These are phyloP conservation scores for Glossophaga mutica DNA, from an alignment of 2,797 vertebrate species.

Conservation along the genomic window DNA sequence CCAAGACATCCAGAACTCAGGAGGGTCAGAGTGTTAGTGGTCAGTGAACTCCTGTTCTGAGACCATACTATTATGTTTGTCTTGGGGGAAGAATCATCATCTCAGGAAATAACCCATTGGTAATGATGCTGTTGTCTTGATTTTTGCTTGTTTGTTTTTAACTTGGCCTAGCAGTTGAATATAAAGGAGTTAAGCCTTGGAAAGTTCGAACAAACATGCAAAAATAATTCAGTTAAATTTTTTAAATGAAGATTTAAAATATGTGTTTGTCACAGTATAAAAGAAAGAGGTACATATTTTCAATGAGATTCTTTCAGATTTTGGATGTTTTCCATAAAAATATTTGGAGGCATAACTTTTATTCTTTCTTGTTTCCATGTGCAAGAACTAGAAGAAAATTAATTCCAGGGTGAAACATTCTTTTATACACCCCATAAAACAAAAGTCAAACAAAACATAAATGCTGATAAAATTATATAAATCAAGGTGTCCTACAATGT, in stretches of 20 bases:
- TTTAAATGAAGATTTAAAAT: not conserved
- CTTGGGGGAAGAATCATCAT: not conserved
- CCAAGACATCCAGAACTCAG: not conserved
- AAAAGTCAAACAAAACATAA: constrained; percentile 22
- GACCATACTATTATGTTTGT: not conserved
- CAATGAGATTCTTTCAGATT: not conserved
- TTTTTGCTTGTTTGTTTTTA: not conserved
- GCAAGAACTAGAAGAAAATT: constrained; percentile 34
- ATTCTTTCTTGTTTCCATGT: not conserved
- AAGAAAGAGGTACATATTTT: not conserved
- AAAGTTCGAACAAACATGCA: not conserved
- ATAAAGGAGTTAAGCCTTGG: not conserved
- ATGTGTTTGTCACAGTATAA: not conserved
- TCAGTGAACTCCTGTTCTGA: not conserved
- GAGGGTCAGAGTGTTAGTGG: not conserved
- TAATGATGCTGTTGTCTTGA: not conserved
- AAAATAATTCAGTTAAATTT: not conserved
- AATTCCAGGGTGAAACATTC: not conserved
- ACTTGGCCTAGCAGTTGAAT: not conserved
- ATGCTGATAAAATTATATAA: constrained; percentile 12
- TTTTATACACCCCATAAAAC: not conserved
- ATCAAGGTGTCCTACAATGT: not conserved
- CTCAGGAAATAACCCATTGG: not conserved
- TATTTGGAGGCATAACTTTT: not conserved
- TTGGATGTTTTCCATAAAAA: not conserved